Conservation (phyloP, 2,888 invertebrate species). For the Acrobasis repandana region DNA sequence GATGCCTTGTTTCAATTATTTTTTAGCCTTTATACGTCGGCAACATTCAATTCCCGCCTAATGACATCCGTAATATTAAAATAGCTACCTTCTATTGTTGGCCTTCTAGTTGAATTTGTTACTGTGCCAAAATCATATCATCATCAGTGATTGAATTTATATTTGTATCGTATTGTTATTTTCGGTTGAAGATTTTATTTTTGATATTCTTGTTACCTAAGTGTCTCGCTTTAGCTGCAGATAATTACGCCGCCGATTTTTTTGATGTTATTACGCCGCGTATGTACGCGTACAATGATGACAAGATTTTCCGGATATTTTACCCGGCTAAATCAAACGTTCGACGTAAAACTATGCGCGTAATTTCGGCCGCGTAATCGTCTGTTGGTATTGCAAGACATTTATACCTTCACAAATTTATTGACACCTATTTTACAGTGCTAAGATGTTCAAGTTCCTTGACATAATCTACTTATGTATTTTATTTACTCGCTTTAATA, state of each 20-base stretch:
- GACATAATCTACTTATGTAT: conserved; percentile 48
- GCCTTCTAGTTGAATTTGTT: conserved; percentile 33
- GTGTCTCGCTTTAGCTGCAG: no score
- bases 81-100: conserved; percentile 21
- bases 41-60: background rate
- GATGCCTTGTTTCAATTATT: no score
- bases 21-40: no score
- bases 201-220: conserved; percentile 22
- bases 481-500: conserved; percentile 50
- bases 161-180: conserved; percentile 46
- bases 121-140: conserved; percentile 77
- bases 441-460: conserved; percentile 69
- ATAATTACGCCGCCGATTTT: no score
- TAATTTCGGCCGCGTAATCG: background rate
- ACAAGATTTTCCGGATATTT: no score
- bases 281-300: no score
- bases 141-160: conserved; percentile 68
- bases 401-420: conserved; percentile 27
- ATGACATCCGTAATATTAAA: background rate
- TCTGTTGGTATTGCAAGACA: no score
- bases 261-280: no score
- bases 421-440: conserved; percentile 46
- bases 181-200: conserved; percentile 16
- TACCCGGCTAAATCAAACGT: no score
- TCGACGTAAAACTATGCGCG: background rate